Evolutionary conservation across 2,888 invertebrate genomes (phyloP), one percentile per base, ranked within the genome.

Genomic region (Prenolepis imparis): DNA sequence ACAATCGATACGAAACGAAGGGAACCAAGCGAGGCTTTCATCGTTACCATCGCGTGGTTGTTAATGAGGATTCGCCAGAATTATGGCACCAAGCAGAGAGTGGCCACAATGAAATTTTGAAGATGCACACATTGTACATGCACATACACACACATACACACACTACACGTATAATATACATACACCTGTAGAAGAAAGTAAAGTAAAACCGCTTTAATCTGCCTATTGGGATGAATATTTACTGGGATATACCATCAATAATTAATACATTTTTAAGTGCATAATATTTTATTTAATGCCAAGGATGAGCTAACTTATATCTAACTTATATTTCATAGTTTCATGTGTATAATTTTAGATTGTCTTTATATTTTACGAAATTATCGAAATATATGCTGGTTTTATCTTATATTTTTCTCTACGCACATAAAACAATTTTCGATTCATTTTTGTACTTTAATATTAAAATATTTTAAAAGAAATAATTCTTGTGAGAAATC

Each of bases 1-100:
- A 57, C 64, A 87, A 80, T 84, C 87, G 80, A 77, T 85, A 68
- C 78, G 64, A 32, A 57, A 48, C 61, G 81, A 87, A 88, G 87
- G 78, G 83, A 70, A 21, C 18, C 74, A 59, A 9, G 75, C 61
- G 55, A 81, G 41, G 83, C 87, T 87, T 86, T 86, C 87, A 84
- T 61, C 82, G 63, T 85, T 32, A 70, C 39, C 24, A 61, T 55
- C 70, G 24, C 70, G 44, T 36, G 41, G 32, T 75, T 66, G 72
- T 80, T 75, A 75, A 75, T 83, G 70, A 74, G 52, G 44, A 83
- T 36, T 80, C 11, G 21, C 52, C 18, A n/a, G 59, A 80, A 80
- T 70, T 36, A 48, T 70, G 24, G 59, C 18, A 68, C n/a, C 77
- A 15, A 21, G n/a, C 36, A 52, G 28, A 77, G 21, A 77, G 32